These are phyloP conservation scores for Aleiodes leptofemur DNA, from an alignment of 2,888 invertebrate species.

Conservation along the genomic window DNA sequence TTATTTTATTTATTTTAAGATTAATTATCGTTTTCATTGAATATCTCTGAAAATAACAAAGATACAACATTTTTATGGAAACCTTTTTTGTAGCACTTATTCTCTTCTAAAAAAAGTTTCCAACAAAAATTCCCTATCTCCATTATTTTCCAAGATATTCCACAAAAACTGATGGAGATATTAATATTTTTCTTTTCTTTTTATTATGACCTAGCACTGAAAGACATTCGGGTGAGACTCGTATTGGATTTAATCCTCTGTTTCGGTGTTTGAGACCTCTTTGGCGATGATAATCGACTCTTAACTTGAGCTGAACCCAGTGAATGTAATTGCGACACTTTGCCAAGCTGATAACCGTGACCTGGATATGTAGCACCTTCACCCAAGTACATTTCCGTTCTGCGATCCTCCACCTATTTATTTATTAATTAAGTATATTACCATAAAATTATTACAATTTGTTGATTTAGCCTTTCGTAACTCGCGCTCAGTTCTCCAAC, in stretches of 20 bases:
- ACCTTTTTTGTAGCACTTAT: neutral
- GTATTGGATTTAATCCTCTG: slow-evolving; percentile 24
- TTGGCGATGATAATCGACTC: neutral
- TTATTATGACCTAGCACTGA: slow-evolving; percentile 10
- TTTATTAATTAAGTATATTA: neutral
- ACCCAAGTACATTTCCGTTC: slow-evolving; percentile 60
- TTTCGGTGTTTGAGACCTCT: slow-evolving; percentile 4
- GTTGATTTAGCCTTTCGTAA: neutral
- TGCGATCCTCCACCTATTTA: slow-evolving; percentile 67
- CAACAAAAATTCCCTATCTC: neutral
- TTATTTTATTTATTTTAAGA: no score
- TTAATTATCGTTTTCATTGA: no score
- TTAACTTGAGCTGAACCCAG: slow-evolving; percentile 19
- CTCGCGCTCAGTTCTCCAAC: no score
- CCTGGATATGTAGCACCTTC: slow-evolving; percentile 64
- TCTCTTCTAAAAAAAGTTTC: neutral
- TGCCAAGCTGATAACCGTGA: slow-evolving; percentile 68
- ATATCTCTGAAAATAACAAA: no score
- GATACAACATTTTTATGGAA: neutral
- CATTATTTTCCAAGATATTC: neutral
- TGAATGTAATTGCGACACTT: slow-evolving; percentile 43
- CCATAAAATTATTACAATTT: neutral
- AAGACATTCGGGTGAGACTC: slow-evolving; percentile 9
- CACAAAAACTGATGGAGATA: neutral
- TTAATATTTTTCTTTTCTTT: neutral